phyloP scores from a whole-genome alignment of 2,888 invertebrate genomes.

The Mactromeris polynyma region DNA sequence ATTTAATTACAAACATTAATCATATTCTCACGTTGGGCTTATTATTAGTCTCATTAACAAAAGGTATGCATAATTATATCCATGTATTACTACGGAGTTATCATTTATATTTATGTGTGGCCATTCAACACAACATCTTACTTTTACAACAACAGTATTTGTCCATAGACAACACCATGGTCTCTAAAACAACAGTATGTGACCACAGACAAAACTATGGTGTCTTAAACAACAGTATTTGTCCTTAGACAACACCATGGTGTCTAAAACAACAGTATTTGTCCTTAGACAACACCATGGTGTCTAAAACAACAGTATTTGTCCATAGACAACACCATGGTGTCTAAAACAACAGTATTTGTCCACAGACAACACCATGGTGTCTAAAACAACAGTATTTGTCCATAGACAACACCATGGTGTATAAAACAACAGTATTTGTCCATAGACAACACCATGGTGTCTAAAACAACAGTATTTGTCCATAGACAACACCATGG shows the following conservation, averaged over 20 bases:
- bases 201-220: neutral
- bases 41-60: neutral
- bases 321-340: too few relatives aligned
- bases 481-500: too few relatives aligned
- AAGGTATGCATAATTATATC: neutral
- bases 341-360: neutral
- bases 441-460: too few relatives aligned
- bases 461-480: too few relatives aligned
- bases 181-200: neutral
- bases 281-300: neutral
- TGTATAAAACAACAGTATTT: too few relatives aligned
- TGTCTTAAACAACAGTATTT: neutral
- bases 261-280: too few relatives aligned
- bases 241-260: neutral
- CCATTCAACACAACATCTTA: too few relatives aligned
- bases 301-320: neutral
- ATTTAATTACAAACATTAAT: neutral
- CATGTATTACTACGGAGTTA: neutral
- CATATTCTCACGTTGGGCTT: neutral
- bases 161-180: neutral
- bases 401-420: too few relatives aligned
- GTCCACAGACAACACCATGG: neutral
- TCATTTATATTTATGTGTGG: neutral
- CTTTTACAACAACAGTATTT: too few relatives aligned
- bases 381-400: too few relatives aligned